These are phyloP conservation scores for Apteryx mantelli DNA, from an alignment of 2,113 vertebrate genomes.

Conservation along the genomic window DNA sequence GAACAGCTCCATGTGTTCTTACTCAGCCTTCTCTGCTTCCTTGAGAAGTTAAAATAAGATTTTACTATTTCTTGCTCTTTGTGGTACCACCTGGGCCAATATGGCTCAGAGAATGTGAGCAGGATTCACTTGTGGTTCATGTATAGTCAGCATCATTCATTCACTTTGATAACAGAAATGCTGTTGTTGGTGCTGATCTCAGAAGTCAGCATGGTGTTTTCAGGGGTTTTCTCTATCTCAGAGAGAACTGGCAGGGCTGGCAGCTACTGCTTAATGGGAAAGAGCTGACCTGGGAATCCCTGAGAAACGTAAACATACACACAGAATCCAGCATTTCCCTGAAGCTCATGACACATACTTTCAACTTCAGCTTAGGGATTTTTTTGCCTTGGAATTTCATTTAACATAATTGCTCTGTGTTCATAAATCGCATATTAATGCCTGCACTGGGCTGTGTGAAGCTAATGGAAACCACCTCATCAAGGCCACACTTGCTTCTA, in stretches of 20 bases:
- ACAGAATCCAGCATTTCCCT: neutral
- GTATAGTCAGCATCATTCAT: neutral
- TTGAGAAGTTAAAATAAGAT: neutral
- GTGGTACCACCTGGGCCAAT: neutral
- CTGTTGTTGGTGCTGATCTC: neutral
- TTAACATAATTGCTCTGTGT: neutral
- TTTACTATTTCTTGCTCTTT: neutral
- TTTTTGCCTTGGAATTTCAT: neutral
- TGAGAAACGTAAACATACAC: neutral
- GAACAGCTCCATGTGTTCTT: accelerated
- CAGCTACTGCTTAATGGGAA: neutral
- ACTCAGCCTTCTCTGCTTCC: no score
- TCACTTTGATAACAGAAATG: neutral
- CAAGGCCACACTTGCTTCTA: neutral
- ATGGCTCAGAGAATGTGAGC: neutral
- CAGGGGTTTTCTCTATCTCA: no score
- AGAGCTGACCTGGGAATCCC: neutral
- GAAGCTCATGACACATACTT: neutral
- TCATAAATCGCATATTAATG: neutral
- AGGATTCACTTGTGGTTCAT: neutral
- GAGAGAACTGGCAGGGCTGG: neutral
- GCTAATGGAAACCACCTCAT: neutral
- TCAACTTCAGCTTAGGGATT: neutral
- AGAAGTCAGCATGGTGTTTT: neutral
- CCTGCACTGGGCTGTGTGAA: neutral